Percentiles rank a stretch among this genome's conserved stretches.
These are phyloP conservation scores for Latheticus oryzae DNA, from an alignment of 2,888 invertebrate species.

Conservation along the genomic window DNA sequence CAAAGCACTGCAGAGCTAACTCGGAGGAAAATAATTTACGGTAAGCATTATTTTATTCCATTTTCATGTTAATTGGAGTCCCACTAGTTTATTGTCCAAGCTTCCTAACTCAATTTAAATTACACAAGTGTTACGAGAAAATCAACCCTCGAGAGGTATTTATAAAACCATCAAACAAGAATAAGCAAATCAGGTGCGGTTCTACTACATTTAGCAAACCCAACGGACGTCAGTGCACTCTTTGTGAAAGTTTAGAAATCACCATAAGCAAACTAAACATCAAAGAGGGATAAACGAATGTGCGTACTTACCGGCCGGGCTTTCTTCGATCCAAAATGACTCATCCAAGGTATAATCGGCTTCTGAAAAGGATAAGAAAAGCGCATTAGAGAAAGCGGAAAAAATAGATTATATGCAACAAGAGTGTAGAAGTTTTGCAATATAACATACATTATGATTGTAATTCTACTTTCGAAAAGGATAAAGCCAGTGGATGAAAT, in stretches of 20 bases:
- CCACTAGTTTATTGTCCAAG: conserved; percentile 52
- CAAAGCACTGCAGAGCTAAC: conserved; percentile 14
- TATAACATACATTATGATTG: conserved; percentile 17
- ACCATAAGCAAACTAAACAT: conserved; percentile 14
- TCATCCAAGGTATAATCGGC: conserved; percentile 93
- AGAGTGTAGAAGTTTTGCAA: too few species aligned
- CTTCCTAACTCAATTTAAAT: conserved; percentile 50
- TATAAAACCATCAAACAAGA: conserved; percentile 34
- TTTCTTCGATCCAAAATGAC: conserved; percentile 93
- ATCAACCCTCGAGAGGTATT: conserved; percentile 10
- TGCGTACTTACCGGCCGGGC: conserved; percentile 82
- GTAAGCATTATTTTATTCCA: conserved; percentile 53
- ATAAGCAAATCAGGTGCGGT: conserved; percentile 34
- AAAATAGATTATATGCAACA: conserved; percentile 15
- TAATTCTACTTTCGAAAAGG: conserved; percentile 24
- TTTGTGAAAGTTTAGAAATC: conserved; percentile 9
- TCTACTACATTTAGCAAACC: conserved; percentile 31
- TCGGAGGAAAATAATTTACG: conserved; percentile 31
- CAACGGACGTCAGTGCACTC: conserved; percentile 12
- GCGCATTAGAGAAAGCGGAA: conserved; percentile 36
- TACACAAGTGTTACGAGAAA: conserved; percentile 36
- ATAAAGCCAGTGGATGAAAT: conserved; percentile 24
- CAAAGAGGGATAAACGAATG: conserved; percentile 18
- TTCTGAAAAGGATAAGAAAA: conserved; percentile 73
- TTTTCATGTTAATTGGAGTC: conserved; percentile 56